Base-by-base conservation (phyloP, 2,113 vertebrate species). In the Harpagus bidentatus region DNA sequence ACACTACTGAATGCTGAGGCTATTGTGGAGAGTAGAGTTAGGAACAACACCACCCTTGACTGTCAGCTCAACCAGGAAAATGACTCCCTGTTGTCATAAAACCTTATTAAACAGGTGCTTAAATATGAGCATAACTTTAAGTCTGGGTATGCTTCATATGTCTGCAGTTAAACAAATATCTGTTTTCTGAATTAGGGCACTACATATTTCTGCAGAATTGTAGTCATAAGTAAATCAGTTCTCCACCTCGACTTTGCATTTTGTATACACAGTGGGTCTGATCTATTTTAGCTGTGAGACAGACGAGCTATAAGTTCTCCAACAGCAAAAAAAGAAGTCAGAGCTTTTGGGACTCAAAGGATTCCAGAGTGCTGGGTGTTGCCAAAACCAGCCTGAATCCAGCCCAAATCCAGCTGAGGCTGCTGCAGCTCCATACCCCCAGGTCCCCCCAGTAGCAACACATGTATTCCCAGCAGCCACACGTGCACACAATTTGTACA, bases 401-500 rank as follows among this genome's bases (percentile, higher is more conserved):
- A 59, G 56, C 62, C 31, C 69, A n/a, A 56, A 56, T 40, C 43
- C 52, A 53, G 8, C 9, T 0, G 1, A 53, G 25, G n/a, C 31
- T 81, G 47, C 31, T 34, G 17, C 55, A 62, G 70, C 47, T 82
- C 55, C 15, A 5, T 9, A 15, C 8, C 14, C 14, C 12, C 40
- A 22, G 5, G 20, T 48, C 6, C 26, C 19, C 6, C 9, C 4
- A 69, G 43, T 2, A 45, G 52, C 4, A 0, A 38, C 21, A 26
- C 4, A 2, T 17, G 32, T 42, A 16, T 63, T 47, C 21, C 29
- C 28, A 19, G 65, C 3, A 79, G 67, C 47, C 55, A 16, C 21
- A 36, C 5, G 3, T 3, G 11, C 7, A 53, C n/a, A 28, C 12
- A 32, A 13, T 17, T 22, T 4, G 1, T 15, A 71, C 11, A 18